Base-by-base conservation (phyloP, 2,888 invertebrate species). In the Tethea ocularis region DNA sequence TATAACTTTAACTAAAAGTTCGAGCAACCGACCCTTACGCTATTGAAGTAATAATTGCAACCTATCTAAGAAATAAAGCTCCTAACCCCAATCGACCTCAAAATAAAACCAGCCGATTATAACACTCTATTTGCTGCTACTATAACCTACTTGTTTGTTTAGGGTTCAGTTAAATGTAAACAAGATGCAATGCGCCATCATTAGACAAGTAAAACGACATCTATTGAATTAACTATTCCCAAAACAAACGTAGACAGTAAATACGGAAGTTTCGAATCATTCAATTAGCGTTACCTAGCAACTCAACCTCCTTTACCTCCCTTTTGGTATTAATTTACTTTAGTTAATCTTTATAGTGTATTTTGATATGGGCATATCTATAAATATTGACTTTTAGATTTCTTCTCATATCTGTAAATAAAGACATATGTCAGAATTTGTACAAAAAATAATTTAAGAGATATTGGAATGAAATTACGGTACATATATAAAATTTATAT, bases 271-370 rank as follows among this genome's bases (percentile, higher is more conserved):
- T 56, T 56, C 58, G 62, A 62, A 66, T 73, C 68, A 74, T 74
- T 77, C 68, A 79, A 79, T 79, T 79, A 79, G 62, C 58, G 78
- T 79, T 71, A 72, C 78, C 55, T 59, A 60, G 77, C 78, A 71
- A 75, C 78, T 57, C 29, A 59, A 33, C 33, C 13, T 13, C 33
- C 2, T 57, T 38, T 10, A 20, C 1, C 10, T 65, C 63, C 56
- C 58, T 56, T 59, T 60, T 59, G 61, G 66, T 68, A 74, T 72
- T 67, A 70, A 74, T 75, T 74, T 70, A 65, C 64, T 69, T 71
- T 65, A 66, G 57, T 62, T 8, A 33, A 33, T 33, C 33, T 33
- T 33, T 33, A 13, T 33, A 46, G 51, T 59, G 57, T 58, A 62
- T 59, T 58, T 53, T 10, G 6, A n/a, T 38, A 38, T 1, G n/a